These are phyloP conservation scores for Falco novaeseelandiae DNA, from an alignment of 2,797 vertebrate species.

Conservation along the genomic window DNA sequence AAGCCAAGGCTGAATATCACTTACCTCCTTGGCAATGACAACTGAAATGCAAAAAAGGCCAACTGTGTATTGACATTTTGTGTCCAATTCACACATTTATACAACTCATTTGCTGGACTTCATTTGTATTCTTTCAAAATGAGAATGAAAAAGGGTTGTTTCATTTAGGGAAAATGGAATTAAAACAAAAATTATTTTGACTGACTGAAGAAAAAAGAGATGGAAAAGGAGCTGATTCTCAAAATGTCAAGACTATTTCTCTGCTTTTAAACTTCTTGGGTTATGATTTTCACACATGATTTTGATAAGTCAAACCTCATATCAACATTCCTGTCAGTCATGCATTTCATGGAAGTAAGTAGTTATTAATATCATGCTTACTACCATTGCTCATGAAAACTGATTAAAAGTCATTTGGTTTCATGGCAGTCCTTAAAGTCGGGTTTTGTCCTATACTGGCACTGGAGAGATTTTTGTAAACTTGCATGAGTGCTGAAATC, in stretches of 20 bases:
- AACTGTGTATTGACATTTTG: slow-evolving; percentile 12
- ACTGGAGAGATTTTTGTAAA: background rate
- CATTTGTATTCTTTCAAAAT: background rate
- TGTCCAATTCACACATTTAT: background rate
- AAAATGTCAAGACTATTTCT: background rate
- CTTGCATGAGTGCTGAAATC: background rate
- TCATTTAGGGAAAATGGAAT: background rate
- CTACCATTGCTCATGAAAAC: background rate
- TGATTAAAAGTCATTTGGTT: background rate
- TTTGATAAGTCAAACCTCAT: background rate
- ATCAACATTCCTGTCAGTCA: background rate
- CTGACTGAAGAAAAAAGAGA: background rate
- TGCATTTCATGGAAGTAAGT: background rate
- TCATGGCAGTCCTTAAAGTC: background rate
- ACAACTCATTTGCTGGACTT: background rate
- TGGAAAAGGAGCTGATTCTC: background rate
- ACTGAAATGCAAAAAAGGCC: background rate
- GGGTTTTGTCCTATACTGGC: background rate
- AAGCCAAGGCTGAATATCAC: background rate
- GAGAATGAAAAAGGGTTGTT: background rate
- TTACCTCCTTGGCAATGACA: background rate
- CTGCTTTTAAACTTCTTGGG: background rate
- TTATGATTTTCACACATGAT: background rate
- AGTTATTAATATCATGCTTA: background rate
- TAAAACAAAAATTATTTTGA: background rate